phyloP scores from a whole-genome alignment of 2,113 vertebrate genomes.

The Sylvia atricapilla region DNA sequence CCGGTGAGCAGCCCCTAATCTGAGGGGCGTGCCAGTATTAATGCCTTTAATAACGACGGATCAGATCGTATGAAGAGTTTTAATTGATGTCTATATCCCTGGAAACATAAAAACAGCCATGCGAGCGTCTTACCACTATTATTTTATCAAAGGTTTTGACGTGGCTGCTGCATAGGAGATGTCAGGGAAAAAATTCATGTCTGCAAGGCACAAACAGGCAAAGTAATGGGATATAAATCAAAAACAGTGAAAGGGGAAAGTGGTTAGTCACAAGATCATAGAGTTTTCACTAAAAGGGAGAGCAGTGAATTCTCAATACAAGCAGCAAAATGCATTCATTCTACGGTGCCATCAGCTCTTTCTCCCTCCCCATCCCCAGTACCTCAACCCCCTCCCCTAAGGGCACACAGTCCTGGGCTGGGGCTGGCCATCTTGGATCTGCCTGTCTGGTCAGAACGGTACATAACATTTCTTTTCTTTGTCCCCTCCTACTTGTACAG shows the following conservation, averaged over 20 bases:
- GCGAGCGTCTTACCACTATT: constrained; percentile 62
- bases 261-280: constrained; percentile 65
- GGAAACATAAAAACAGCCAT: constrained; percentile 71
- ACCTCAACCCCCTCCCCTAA: too few species aligned
- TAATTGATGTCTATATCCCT: constrained; percentile 74
- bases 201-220: constrained; percentile 68
- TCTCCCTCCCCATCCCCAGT: not conserved
- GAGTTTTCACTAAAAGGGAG: constrained; percentile 64
- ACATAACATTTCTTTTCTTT: not conserved
- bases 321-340: constrained; percentile 33
- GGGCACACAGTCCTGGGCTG: not conserved
- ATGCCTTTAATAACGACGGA: constrained; percentile 71
- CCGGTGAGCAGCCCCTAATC: constrained; percentile 69
- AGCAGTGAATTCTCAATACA: constrained; percentile 58
- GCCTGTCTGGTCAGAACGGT: not conserved
- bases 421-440: not conserved
- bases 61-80: constrained; percentile 69
- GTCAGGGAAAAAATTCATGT: constrained; percentile 72
- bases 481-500: not conserved
- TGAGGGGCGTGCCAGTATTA: constrained; percentile 70
- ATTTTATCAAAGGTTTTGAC: constrained; percentile 69
- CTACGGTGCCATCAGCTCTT: not conserved
- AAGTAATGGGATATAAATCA: constrained; percentile 76
- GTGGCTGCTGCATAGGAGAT: constrained; percentile 64
- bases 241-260: constrained; percentile 71